Percentiles rank a stretch among this genome's conserved stretches.
Conservation (phyloP, 2,797 vertebrate genomes). For the Chloroceryle amazona region DNA sequence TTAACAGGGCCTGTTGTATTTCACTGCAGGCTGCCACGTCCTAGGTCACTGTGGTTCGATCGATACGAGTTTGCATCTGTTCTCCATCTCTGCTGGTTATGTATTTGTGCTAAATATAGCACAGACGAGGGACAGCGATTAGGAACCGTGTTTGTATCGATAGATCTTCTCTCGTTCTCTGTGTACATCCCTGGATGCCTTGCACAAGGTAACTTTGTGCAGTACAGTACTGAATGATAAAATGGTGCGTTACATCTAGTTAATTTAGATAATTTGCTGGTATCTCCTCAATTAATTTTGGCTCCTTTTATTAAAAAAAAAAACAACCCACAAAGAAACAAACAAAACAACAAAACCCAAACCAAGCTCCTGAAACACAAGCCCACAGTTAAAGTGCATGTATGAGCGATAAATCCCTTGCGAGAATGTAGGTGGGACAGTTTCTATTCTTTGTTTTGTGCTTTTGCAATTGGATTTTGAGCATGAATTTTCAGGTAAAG, state of each 20-base stretch:
- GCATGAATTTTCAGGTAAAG: neutral
- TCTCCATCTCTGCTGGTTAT: slow-evolving; percentile 24
- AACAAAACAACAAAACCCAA: too few relatives aligned
- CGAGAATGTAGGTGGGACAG: fast-evolving
- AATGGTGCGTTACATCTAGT: neutral
- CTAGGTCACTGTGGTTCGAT: neutral
- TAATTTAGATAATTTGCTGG: neutral
- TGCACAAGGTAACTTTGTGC: neutral
- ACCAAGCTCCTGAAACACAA: neutral
- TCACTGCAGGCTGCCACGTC: neutral
- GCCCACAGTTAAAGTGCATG: neutral
- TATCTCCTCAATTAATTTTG: neutral
- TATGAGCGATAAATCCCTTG: neutral
- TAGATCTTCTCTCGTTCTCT: neutral
- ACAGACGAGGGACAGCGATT: neutral
- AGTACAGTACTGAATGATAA: neutral
- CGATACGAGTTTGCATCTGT: slow-evolving; percentile 22
- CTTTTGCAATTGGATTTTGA: neutral
- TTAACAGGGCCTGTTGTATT: neutral
- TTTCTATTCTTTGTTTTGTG: neutral
- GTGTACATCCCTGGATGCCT: neutral
- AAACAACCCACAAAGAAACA: too few relatives aligned
- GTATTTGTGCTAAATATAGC: slow-evolving; percentile 25
- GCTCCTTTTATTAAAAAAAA: neutral
- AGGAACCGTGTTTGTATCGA: neutral